A percentile compares a stretch with the other conserved stretches of the same genome.
Conservation (phyloP, 1,140 invertebrate species). For the Hestina assimilis region DNA sequence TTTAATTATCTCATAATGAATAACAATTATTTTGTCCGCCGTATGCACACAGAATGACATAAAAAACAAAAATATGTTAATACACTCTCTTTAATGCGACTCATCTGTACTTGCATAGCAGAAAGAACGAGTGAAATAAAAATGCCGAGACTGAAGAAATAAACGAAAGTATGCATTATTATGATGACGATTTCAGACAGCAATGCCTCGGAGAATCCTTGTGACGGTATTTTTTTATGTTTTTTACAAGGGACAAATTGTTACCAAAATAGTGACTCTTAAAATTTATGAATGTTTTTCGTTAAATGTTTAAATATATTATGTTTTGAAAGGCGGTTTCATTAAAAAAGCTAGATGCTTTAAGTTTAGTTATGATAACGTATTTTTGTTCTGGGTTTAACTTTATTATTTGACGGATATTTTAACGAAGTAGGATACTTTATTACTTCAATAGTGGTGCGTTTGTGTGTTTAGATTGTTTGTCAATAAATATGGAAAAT, state of each 20-base stretch:
- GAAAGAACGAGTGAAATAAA: slow-evolving; percentile 61
- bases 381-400: not conserved
- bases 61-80: too few species aligned
- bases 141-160: slow-evolving; percentile 62
- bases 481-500: too few species aligned
- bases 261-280: not conserved
- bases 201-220: slow-evolving; percentile 39
- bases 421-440: too few species aligned
- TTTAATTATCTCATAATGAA: too few species aligned
- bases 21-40: too few species aligned
- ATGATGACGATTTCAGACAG: slow-evolving; percentile 62
- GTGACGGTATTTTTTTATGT: slow-evolving; percentile 12
- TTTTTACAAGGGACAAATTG: slow-evolving; percentile 6
- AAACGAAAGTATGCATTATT: slow-evolving; percentile 75
- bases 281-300: not conserved
- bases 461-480: too few species aligned
- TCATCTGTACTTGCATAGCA: slow-evolving; percentile 39
- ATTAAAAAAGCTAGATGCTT: not conserved
- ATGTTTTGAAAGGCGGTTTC: not conserved
- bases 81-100: slow-evolving; percentile 23
- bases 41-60: too few species aligned
- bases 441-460: too few species aligned
- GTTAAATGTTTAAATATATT: not conserved
- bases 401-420: too few species aligned
- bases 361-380: not conserved